phyloP scores from a whole-genome alignment of 1,140 invertebrate species.

The Leptoteleia sp. region DNA sequence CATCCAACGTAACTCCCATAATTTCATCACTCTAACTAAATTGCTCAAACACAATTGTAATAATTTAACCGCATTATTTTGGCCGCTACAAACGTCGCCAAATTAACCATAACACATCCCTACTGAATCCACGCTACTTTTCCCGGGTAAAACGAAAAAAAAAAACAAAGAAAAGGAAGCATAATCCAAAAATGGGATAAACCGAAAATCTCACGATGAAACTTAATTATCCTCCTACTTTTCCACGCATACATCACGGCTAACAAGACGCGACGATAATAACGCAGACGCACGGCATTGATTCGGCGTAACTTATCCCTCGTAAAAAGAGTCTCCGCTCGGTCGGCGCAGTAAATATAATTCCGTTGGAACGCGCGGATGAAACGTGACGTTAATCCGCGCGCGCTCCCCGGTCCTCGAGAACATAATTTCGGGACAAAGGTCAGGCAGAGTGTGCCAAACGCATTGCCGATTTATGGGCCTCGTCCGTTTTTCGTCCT shows the following conservation, averaged over 20 bases:
- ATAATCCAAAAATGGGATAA: too few relatives aligned
- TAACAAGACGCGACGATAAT: slow-evolving; percentile 45
- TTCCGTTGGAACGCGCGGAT: slow-evolving; percentile 23
- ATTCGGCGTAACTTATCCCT: slow-evolving; percentile 36
- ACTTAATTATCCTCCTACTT: slow-evolving; percentile 47
- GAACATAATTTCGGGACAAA: slow-evolving; percentile 52
- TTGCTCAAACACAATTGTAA: too few relatives aligned
- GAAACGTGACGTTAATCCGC: slow-evolving; percentile 57
- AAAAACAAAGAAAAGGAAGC: too few relatives aligned
- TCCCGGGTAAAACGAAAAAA: too few relatives aligned
- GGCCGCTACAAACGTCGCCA: too few relatives aligned
- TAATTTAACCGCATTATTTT: too few relatives aligned
- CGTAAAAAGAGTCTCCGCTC: slow-evolving; percentile 6
- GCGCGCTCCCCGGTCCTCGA: slow-evolving; percentile 9
- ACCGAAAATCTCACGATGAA: slow-evolving; percentile 16
- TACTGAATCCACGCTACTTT: too few relatives aligned
- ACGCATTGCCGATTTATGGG: slow-evolving; percentile 51
- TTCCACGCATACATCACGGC: slow-evolving; percentile 37
- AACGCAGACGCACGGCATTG: slow-evolving; percentile 35
- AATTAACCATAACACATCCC: too few relatives aligned
- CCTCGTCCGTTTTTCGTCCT: too few relatives aligned
- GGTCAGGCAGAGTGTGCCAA: slow-evolving; percentile 58
- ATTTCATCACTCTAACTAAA: too few relatives aligned
- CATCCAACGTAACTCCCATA: too few relatives aligned
- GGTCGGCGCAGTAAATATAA: slow-evolving; percentile 31